A percentile compares a stretch with the other conserved stretches of the same genome.
These are phyloP conservation scores for Volucella zonaria DNA, from an alignment of 2,888 invertebrate species.

Conservation along the genomic window DNA sequence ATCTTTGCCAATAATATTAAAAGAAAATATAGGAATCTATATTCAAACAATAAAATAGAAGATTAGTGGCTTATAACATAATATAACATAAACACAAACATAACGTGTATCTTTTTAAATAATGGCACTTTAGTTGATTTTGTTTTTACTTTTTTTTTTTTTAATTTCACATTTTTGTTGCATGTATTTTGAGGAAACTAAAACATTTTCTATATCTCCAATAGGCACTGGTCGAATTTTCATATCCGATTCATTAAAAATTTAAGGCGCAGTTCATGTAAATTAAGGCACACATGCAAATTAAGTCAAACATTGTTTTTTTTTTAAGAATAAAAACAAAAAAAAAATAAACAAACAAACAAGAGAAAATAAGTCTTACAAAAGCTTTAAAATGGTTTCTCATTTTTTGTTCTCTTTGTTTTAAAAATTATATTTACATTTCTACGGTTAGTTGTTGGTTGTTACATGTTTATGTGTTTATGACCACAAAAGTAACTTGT, in stretches of 20 bases:
- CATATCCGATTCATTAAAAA: conserved; percentile 24
- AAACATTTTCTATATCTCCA: conserved; percentile 15
- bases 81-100: conserved; percentile 4
- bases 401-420: conserved; percentile 16
- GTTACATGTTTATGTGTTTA: neutral
- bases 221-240: conserved; percentile 46
- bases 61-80: conserved; percentile 20
- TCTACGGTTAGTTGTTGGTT: conserved; percentile 13
- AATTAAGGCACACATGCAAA: conserved; percentile 59
- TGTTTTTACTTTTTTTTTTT: neutral
- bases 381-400: conserved; percentile 8
- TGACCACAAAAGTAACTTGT: conserved; percentile 36
- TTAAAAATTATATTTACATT: conserved; percentile 35
- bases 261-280: conserved; percentile 52
- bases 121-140: conserved; percentile 66
- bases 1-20: conserved; percentile 12
- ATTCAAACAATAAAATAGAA: neutral
- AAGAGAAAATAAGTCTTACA: neutral
- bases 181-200: neutral
- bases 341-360: neutral
- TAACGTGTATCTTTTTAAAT: conserved; percentile 21
- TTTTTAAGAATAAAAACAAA: conserved; percentile 23
- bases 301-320: conserved; percentile 16
- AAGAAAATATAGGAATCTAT: neutral
- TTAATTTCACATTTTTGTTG: neutral